These are phyloP conservation scores for Psittacula cyanocephala DNA, from an alignment of 2,113 vertebrate species.

Conservation along the genomic window DNA sequence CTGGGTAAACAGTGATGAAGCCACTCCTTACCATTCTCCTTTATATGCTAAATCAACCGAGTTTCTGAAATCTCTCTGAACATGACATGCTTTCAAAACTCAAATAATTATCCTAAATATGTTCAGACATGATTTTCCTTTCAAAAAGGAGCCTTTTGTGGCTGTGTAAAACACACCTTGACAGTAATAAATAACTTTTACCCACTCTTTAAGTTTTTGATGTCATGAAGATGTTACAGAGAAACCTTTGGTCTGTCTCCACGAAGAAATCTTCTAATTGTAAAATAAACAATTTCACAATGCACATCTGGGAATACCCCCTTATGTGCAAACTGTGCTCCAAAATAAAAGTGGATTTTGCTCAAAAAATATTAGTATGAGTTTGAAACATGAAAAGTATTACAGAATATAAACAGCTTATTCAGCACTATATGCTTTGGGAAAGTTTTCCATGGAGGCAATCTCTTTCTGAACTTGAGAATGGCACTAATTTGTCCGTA, in stretches of 20 bases:
- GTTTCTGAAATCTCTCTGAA: not conserved
- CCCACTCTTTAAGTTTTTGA: not conserved
- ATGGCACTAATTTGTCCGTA: slow-evolving; percentile 8
- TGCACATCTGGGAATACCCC: not conserved
- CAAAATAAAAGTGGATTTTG: not conserved
- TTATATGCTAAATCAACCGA: not conserved
- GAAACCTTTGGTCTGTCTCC: not conserved
- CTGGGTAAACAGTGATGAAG: not conserved
- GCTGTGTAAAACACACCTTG: not conserved
- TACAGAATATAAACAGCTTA: not conserved
- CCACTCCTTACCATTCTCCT: not conserved
- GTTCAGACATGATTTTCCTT: not conserved
- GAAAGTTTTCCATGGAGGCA: not conserved
- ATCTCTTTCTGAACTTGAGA: not conserved
- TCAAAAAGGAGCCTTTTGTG: not conserved
- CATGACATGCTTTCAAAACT: not conserved
- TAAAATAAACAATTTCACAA: slow-evolving; percentile 22
- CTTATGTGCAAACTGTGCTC: not conserved
- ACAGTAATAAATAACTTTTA: not conserved
- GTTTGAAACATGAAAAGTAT: not conserved
- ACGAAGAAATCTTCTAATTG: not conserved
- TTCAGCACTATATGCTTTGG: not conserved
- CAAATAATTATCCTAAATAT: not conserved
- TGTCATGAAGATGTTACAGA: not conserved
- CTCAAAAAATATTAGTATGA: not conserved